Evolutionary conservation across 2,113 vertebrate genomes (phyloP).

Genomic region (Cebus imitator): DNA sequence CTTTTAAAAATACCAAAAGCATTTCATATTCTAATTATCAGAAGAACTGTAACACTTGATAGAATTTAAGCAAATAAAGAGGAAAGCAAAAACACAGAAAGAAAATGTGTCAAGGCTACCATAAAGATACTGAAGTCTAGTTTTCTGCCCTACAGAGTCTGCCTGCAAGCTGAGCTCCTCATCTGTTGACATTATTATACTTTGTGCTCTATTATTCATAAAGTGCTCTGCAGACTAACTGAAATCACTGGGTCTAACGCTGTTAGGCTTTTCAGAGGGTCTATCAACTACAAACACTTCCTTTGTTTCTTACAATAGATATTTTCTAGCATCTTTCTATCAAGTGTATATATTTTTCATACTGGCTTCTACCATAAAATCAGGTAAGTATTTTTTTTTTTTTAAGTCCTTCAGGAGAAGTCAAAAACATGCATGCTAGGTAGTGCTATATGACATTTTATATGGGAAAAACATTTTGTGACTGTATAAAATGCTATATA

Average conservation of each 20-base stretch:
- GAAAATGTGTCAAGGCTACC: background rate
- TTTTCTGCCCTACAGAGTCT: background rate
- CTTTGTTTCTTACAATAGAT: background rate
- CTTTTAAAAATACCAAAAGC: constrained; percentile 55
- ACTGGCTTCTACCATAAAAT: constrained; percentile 30
- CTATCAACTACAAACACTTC: background rate
- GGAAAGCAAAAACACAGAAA: background rate
- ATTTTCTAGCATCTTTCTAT: background rate
- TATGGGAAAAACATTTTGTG: background rate
- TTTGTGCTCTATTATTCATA: background rate
- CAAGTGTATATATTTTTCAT: constrained; percentile 3
- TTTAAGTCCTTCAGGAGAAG: background rate
- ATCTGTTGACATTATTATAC: background rate
- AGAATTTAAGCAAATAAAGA: constrained; percentile 10
- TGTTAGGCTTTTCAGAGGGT: background rate
- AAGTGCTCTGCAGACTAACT: background rate
- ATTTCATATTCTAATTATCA: constrained; percentile 48
- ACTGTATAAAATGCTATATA: background rate
- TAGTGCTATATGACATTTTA: background rate
- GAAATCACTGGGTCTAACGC: background rate
- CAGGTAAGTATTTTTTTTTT: background rate
- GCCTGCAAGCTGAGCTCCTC: background rate
- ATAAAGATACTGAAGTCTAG: background rate
- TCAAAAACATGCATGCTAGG: background rate
- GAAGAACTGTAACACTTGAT: background rate